A percentile compares a stretch with the other conserved stretches of the same genome.
These are phyloP conservation scores for Chrysotoxum bicinctum DNA, from an alignment of 2,888 invertebrate species.

Conservation along the genomic window DNA sequence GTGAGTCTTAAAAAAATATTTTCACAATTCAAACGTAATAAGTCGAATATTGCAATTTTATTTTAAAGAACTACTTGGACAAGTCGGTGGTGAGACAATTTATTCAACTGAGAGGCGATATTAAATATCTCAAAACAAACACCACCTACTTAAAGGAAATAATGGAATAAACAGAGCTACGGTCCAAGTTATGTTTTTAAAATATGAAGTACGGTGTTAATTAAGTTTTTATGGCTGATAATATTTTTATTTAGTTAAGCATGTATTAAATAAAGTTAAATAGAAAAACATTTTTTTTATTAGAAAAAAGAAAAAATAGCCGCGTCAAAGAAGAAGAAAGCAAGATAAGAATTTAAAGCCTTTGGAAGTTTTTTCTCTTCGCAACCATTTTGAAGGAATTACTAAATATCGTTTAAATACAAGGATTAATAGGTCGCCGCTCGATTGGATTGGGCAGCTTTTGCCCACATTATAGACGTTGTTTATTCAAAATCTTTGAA, in stretches of 20 bases:
- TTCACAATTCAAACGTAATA: background rate
- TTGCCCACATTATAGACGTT: no score
- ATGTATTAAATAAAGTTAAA: background rate
- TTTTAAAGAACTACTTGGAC: constrained; percentile 92
- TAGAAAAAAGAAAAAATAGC: no score
- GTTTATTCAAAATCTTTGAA: no score
- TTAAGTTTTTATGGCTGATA: background rate
- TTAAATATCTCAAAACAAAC: constrained; percentile 90
- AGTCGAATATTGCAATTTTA: constrained; percentile 72
- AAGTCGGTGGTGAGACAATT: constrained; percentile 94
- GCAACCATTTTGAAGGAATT: no score
- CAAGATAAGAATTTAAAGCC: no score
- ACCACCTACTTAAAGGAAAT: constrained; percentile 85
- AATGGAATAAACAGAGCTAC: constrained; percentile 78
- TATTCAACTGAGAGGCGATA: constrained; percentile 96
- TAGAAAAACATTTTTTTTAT: no score
- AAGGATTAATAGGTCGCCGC: no score
- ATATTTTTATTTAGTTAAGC: background rate
- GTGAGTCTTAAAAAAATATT: constrained; percentile 83
- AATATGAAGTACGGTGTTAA: background rate
- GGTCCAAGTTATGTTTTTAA: background rate
- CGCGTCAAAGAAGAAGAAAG: no score
- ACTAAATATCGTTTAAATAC: no score
- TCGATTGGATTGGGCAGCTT: no score
- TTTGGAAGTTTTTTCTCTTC: no score